phyloP scores from a whole-genome alignment of 2,888 invertebrate species.

The Mesorhabditis belari region DNA sequence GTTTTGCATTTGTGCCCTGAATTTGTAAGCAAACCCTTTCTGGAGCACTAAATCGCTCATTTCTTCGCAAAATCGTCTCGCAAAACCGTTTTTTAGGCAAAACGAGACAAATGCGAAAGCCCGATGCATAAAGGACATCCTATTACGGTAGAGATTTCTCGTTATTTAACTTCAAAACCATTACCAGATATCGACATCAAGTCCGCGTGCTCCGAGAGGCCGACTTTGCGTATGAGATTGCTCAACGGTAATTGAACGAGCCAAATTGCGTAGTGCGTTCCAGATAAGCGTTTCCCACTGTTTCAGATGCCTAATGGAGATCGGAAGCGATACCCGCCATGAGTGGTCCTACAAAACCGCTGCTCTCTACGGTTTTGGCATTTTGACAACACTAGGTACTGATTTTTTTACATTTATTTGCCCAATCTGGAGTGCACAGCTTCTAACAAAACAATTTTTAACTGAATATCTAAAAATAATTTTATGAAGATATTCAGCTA shows the following conservation, averaged over 20 bases:
- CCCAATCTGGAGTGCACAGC: not conserved
- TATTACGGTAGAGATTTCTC: not conserved
- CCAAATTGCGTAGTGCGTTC: too few relatives aligned
- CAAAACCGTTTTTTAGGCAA: too few relatives aligned
- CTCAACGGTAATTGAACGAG: not conserved
- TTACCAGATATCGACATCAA: not conserved
- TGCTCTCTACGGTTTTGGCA: slow-evolving; percentile 47
- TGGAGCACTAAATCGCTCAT: too few relatives aligned
- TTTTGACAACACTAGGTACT: slow-evolving; percentile 47
- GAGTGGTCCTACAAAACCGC: slow-evolving; percentile 48
- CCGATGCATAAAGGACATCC: not conserved
- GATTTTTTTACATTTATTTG: not conserved
- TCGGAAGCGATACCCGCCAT: slow-evolving; percentile 19
- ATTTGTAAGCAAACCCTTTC: too few relatives aligned
- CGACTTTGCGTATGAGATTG: not conserved
- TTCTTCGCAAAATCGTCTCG: too few relatives aligned
- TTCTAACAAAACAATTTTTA: too few relatives aligned
- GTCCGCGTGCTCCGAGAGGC: not conserved
- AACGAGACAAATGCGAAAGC: not conserved
- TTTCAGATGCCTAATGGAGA: not conserved
- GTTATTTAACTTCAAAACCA: not conserved
- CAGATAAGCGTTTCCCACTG: not conserved
- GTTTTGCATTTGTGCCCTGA: too few relatives aligned
- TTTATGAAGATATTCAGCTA: too few relatives aligned
- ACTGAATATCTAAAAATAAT: too few relatives aligned